Conservation (phyloP, 2,113 vertebrate genomes). For the Channa maculata region DNA sequence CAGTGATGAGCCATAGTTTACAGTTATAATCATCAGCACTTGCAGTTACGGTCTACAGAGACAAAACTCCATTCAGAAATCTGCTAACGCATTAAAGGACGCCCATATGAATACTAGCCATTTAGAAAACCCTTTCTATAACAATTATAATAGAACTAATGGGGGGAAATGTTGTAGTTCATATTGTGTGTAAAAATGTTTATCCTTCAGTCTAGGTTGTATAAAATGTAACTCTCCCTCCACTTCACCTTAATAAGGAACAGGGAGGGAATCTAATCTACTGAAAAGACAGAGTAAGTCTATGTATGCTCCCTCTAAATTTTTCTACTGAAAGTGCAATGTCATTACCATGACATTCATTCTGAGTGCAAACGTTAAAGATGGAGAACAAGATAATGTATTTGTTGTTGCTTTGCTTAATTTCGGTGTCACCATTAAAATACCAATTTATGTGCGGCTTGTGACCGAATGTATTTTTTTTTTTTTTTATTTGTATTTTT, state of each 20-base stretch:
- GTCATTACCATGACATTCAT: not conserved
- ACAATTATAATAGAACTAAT: too few relatives aligned
- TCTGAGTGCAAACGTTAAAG: not conserved
- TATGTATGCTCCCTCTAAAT: too few relatives aligned
- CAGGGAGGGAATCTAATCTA: too few relatives aligned
- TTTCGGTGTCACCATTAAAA: not conserved
- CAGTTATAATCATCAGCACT: not conserved
- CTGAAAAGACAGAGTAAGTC: too few relatives aligned
- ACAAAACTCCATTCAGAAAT: not conserved
- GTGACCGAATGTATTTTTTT: not conserved
- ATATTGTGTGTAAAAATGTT: too few relatives aligned
- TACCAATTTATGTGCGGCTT: not conserved
- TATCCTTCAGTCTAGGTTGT: too few relatives aligned
- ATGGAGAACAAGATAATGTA: too few relatives aligned
- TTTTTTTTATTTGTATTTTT: not conserved
- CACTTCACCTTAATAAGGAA: too few relatives aligned
- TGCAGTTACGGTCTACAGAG: not conserved
- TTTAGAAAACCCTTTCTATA: not conserved
- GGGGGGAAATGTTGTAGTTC: too few relatives aligned
- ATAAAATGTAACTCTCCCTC: too few relatives aligned
- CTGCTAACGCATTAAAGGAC: too few relatives aligned
- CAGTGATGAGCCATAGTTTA: not conserved
- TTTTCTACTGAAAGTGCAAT: too few relatives aligned
- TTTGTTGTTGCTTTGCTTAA: not conserved
- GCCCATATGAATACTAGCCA: not conserved